A percentile compares a stretch with the other conserved stretches of the same genome.
phyloP scores from a whole-genome alignment of 2,113 vertebrate genomes.

The Gnathochromis pfefferi region DNA sequence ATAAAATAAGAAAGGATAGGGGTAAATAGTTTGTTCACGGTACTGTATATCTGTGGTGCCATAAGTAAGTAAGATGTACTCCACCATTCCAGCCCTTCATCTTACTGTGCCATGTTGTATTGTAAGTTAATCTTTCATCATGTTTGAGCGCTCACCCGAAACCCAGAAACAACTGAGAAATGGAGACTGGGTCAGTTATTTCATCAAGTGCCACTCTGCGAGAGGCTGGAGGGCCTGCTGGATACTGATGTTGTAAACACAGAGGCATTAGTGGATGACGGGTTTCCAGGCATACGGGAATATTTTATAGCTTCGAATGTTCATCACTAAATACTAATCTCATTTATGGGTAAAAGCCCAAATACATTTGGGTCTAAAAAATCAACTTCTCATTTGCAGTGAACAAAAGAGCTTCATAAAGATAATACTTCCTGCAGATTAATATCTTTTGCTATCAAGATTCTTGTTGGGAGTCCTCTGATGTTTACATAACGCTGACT shows the following conservation, averaged over 20 bases:
- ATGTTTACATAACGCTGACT: neutral
- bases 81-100: neutral
- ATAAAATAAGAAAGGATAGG: neutral
- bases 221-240: neutral
- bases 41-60: neutral
- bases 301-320: neutral
- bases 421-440: neutral
- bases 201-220: neutral
- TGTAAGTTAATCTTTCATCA: neutral
- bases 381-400: neutral
- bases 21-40: neutral
- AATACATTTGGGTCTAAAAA: neutral
- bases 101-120: neutral
- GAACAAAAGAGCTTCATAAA: neutral
- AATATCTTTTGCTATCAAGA: neutral
- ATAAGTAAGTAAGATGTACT: neutral
- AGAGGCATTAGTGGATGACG: neutral
- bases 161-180: neutral
- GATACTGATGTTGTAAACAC: neutral
- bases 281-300: neutral
- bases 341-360: neutral
- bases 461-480: neutral
- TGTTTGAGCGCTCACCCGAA: neutral
- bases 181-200: neutral
- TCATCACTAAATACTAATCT: neutral